Percentiles rank a stretch among this genome's conserved stretches.
Evolutionary conservation across 2,888 invertebrate species (phyloP).

Genomic region (Flexamia atlantica): DNA sequence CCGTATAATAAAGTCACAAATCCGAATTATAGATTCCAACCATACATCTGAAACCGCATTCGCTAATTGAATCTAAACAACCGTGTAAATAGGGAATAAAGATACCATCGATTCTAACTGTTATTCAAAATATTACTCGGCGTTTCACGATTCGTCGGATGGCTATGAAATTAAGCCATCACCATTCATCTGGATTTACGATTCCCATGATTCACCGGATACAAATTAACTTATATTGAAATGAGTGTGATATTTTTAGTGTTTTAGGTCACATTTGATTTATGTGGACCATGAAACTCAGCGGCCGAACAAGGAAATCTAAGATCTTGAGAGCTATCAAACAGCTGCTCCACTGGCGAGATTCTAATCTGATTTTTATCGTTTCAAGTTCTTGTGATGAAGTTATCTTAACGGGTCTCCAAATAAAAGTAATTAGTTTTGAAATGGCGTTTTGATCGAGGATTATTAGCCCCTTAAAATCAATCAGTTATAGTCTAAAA

Average conservation of each 20-base stretch:
- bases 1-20: constrained; percentile 29
- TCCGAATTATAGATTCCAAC: constrained; percentile 35
- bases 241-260: constrained; percentile 28
- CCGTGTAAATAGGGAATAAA: constrained; percentile 45
- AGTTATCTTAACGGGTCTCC: constrained; percentile 12
- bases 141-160: constrained; percentile 13
- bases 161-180: constrained; percentile 31
- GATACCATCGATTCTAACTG: constrained; percentile 33
- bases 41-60: not conserved
- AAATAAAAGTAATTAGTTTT: not conserved
- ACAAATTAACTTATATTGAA: constrained; percentile 35
- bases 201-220: not conserved
- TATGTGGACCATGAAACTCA: not conserved
- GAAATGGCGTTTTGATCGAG: not conserved
- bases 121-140: constrained; percentile 27
- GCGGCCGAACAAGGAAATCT: not conserved
- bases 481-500: too few species aligned
- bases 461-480: not conserved
- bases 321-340: constrained; percentile 7
- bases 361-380: constrained; percentile 3
- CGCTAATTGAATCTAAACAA: constrained; percentile 31
- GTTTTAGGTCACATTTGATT: constrained; percentile 38
- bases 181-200: constrained; percentile 15
- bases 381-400: not conserved
- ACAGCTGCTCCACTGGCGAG: not conserved